Base-by-base conservation (phyloP, 2,797 vertebrate genomes). In the Lepus townsendii region DNA sequence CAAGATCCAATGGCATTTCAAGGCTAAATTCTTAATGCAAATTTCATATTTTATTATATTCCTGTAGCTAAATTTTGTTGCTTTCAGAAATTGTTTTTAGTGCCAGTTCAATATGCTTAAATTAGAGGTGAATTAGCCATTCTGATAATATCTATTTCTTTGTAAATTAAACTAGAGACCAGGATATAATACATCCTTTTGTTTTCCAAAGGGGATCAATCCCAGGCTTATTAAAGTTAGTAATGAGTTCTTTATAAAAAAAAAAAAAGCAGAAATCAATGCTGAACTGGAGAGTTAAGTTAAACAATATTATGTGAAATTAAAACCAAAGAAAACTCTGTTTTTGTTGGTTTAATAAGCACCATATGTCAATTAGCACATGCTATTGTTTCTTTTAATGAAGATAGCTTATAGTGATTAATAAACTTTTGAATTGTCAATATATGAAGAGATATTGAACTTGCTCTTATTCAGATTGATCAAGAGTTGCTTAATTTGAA, bases 231-330 rank as follows among this genome's bases (percentile, higher is more conserved):
- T 96, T 97, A 91, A 96, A 94, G 86, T 73, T 97, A 92, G 93
- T 96, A 96, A 96, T 88, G 88, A 96, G 60, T 86, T 80, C 66
- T 95, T 96, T 91, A 96, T 71, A 92, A 96, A 96, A 96, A 96
- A 57, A 96, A 94, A 97, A 96, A 96, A 96, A 2, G 24, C 7
- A 85, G 63, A 95, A 95, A 97, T 97, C 96, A 97, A 95, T 97
- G 96, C 68, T 91, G 47, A 91, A 27, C 42, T 94, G 65, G 30
- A 93, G 66, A 94, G 75, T 87, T 94, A 95, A 91, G 47, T n/a
- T 95, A 96, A 96, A 80, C 72, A 96, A 95, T 68, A 93, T 94
- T 89, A 88, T 66, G 83, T 84, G 57, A 96, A 95, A 93, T 63
- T 76, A 83, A 95, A 95, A 96, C n/a, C 38, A 95, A 96, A 96